These are phyloP conservation scores for Selene dorsalis DNA, from an alignment of 2,797 vertebrate genomes.

Conservation along the genomic window DNA sequence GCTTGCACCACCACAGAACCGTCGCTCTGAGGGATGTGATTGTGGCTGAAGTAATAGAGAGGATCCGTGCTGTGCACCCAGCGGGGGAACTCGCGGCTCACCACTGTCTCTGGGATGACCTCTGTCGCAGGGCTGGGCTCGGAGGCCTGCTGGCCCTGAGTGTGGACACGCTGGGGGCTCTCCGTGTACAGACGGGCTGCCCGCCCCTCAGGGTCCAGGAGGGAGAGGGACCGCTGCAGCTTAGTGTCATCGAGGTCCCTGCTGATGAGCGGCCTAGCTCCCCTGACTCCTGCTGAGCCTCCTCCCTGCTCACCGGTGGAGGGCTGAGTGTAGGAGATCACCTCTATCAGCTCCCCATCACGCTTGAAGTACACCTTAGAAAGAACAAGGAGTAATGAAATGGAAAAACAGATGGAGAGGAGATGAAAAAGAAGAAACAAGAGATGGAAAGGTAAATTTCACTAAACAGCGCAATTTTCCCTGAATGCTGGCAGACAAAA, in stretches of 20 bases:
- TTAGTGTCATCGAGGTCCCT: conserved; percentile 96
- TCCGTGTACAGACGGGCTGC: conserved; percentile 82
- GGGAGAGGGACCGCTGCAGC: conserved; percentile 90
- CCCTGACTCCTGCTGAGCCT: conserved; percentile 82
- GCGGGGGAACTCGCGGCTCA: conserved; percentile 96
- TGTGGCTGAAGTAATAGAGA: conserved; percentile 93
- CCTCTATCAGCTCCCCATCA: conserved; percentile 93
- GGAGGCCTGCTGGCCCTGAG: conserved; percentile 80
- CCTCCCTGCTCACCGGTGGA: conserved; percentile 77
- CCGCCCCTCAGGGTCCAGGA: conserved; percentile 86
- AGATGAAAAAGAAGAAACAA: not conserved
- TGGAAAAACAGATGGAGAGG: not conserved
- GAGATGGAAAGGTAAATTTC: conserved; percentile 9
- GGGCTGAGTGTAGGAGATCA: conserved; percentile 88
- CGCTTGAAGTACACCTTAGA: conserved; percentile 95
- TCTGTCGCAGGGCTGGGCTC: conserved; percentile 89
- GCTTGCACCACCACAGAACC: conserved; percentile 95
- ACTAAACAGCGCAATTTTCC: not conserved
- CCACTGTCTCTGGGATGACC: conserved; percentile 93
- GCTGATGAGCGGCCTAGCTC: conserved; percentile 88
- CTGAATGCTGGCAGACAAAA: not conserved
- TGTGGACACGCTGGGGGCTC: conserved; percentile 78
- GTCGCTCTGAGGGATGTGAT: conserved; percentile 90
- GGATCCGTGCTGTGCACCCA: conserved; percentile 95
- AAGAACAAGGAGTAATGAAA: conserved; percentile 5